These are phyloP conservation scores for Drosophila elegans DNA, from an alignment of 1,140 invertebrate species.

Conservation along the genomic window DNA sequence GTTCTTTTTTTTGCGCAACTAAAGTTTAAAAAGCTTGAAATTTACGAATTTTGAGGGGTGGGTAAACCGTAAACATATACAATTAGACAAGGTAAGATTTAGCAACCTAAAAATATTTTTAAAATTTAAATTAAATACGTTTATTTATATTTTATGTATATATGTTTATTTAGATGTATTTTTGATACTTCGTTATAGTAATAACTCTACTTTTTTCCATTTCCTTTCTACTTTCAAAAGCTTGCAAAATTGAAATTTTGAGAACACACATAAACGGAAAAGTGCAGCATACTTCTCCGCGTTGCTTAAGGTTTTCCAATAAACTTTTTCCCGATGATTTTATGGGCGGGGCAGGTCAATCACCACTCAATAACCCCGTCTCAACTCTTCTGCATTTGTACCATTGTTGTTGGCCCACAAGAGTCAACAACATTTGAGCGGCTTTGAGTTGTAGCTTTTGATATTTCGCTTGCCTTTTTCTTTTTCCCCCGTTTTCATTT, in stretches of 20 bases:
- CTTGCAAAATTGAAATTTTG: constrained; percentile 39
- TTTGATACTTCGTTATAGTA: neutral
- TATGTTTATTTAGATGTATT: neutral
- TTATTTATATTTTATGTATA: no score
- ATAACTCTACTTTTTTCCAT: neutral
- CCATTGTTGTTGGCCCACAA: constrained; percentile 23
- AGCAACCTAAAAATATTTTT: no score
- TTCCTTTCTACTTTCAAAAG: constrained; percentile 9
- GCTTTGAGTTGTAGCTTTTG: constrained; percentile 44
- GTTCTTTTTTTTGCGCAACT: no score
- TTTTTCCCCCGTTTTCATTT: constrained; percentile 27
- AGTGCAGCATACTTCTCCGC: constrained; percentile 61
- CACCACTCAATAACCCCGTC: constrained; percentile 60
- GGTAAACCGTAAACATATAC: no score
- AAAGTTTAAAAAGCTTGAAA: no score
- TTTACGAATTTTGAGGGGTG: no score
- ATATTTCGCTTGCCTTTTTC: constrained; percentile 22
- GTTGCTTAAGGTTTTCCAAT: constrained; percentile 8
- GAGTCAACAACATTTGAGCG: constrained; percentile 42
- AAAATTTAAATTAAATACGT: no score
- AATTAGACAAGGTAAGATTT: no score
- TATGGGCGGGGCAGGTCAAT: constrained; percentile 54
- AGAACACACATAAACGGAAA: constrained; percentile 37
- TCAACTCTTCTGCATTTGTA: constrained; percentile 52
- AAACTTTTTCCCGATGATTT: constrained; percentile 5